A percentile compares a stretch with the other conserved stretches of the same genome.
phyloP scores from a whole-genome alignment of 2,888 invertebrate species.

The Copidosoma aretas region DNA sequence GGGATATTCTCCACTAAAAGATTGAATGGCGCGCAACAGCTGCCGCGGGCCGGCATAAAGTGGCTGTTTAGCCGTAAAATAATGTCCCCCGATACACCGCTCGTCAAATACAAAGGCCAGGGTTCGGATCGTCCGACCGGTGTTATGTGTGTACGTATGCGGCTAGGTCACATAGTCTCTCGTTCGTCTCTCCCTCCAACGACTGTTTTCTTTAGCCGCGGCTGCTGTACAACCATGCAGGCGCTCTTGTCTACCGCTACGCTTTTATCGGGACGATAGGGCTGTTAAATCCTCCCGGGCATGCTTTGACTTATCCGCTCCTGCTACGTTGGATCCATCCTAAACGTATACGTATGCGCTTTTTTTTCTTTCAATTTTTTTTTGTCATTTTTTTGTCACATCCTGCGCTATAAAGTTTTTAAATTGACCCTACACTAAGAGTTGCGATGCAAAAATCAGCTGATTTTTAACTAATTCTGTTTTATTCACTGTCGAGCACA shows the following conservation, averaged over 20 bases:
- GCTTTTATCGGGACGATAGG: slow-evolving; percentile 26
- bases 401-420: too few species aligned
- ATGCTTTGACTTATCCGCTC: slow-evolving; percentile 7
- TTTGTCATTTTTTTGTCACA: too few species aligned
- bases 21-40: slow-evolving; percentile 24
- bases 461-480: too few species aligned
- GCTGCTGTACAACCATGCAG: not conserved
- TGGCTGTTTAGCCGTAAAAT: slow-evolving; percentile 32
- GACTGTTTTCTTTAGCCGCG: not conserved
- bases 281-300: slow-evolving; percentile 31
- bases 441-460: too few species aligned
- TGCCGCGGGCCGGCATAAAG: slow-evolving; percentile 26
- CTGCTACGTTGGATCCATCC: not conserved
- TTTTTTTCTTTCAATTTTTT: not conserved
- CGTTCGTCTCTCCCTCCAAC: not conserved
- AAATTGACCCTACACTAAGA: too few species aligned
- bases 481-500: too few species aligned
- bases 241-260: slow-evolving; percentile 23
- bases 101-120: slow-evolving; percentile 22
- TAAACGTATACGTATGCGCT: not conserved
- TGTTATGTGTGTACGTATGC: slow-evolving; percentile 6
- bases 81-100: slow-evolving; percentile 27
- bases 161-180: not conserved
- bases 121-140: too few species aligned
- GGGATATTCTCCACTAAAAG: too few species aligned